Base-by-base conservation (phyloP, 2,797 vertebrate species). In the Rhinophrynus dorsalis region DNA sequence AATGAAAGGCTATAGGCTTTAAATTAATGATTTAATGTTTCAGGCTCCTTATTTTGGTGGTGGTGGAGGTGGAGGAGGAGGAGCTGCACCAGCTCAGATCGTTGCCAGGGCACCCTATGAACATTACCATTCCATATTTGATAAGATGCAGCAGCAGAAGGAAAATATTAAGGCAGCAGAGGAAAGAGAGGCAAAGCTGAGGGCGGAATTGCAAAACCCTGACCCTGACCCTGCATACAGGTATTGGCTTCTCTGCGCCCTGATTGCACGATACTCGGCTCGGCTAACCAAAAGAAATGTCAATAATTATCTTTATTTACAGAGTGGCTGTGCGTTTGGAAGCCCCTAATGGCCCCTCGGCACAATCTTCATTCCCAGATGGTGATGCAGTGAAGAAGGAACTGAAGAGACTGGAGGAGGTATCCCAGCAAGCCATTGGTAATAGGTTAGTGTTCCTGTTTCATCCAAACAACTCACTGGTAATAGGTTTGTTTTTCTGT, bases 341-440 rank as follows among this genome's bases (percentile, higher is more conserved):
- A 76, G 78, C 86, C 74, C 80, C 85, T 80, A 91, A 87, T 33
- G 86, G 89, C 33, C 81, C 86, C 12, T 72, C 81, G 63, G 82
- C 68, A 68, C 83, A 67, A 79, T 80, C 81, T 60, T 76, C 79
- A 74, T 78, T 81, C 30, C 78, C 90, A 5, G 87, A 91, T 85
- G 79, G 85, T 67, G 82, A 86, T 77, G 78, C 81, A 68, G 71
- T 95, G 80, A 94, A 82, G 80, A 92, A 87, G 83, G 92, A 94
- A 82, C 85, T 92, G 74, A 91, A 93, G 81, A 93, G 89, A 83
- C 84, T 93, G 82, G 92, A 94, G 81, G 82, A 86, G 12, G 80
- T 90, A 74, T 92, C 91, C 78, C 89, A 80, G 79, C 83, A 90
- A 82, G 82, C 85, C 73, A 80, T 1, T 85, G 47, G 77, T 73